A percentile compares a stretch with the other conserved stretches of the same genome.
phyloP scores from a whole-genome alignment of 1,140 invertebrate genomes.

The Maniola jurtina region DNA sequence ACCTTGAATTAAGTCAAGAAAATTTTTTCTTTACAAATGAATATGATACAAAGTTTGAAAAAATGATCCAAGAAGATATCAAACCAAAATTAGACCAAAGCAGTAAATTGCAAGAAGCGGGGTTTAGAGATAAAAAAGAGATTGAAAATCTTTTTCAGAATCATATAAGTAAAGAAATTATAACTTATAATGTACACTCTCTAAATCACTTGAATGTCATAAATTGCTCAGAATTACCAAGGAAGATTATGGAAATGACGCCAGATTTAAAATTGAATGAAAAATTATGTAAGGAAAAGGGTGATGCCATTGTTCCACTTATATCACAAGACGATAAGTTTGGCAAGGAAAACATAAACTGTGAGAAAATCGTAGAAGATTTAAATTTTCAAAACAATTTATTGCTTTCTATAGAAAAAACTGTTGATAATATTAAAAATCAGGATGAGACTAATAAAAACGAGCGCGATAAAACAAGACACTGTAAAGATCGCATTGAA shows the following conservation, averaged over 20 bases:
- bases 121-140: conserved; percentile 39
- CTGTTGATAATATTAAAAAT: conserved; percentile 52
- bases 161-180: conserved; percentile 47
- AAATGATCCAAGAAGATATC: conserved; percentile 39
- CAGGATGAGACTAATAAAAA: conserved; percentile 51
- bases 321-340: conserved; percentile 41
- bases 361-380: conserved; percentile 55
- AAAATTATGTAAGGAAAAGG: conserved; percentile 50
- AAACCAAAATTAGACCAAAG: conserved; percentile 41
- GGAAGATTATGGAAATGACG: conserved; percentile 39
- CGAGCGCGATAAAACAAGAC: conserved; percentile 53
- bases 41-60: conserved; percentile 36
- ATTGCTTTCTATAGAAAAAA: conserved; percentile 42
- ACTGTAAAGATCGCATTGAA: conserved; percentile 62
- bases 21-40: conserved; percentile 35
- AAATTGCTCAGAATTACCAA: conserved; percentile 46
- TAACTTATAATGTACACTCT: conserved; percentile 42
- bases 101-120: conserved; percentile 42
- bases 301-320: conserved; percentile 36
- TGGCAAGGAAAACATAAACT: conserved; percentile 59
- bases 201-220: conserved; percentile 46
- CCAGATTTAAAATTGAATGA: conserved; percentile 35
- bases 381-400: conserved; percentile 37
- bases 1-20: conserved; percentile 23
- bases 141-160: conserved; percentile 43